phyloP scores from a whole-genome alignment of 2,797 vertebrate genomes.

The Rhabdomys pumilio region DNA sequence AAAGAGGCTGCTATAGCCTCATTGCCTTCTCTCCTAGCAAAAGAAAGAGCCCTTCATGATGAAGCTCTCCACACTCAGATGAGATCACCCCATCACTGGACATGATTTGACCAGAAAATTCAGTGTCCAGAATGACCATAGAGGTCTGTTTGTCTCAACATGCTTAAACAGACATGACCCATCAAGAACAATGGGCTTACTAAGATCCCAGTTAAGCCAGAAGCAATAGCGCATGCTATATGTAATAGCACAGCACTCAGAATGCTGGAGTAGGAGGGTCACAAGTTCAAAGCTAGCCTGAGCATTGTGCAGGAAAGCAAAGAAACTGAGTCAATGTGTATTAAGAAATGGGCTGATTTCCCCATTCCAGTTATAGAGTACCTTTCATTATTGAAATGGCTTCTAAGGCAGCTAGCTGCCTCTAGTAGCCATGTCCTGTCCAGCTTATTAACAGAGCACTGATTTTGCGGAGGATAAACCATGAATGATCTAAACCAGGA shows the following conservation, averaged over 20 bases:
- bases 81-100: not conserved
- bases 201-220: not conserved
- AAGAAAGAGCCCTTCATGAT: rapidly evolving
- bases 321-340: not conserved
- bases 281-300: not conserved
- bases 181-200: not conserved
- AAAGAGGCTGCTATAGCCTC: not conserved
- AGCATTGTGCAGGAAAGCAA: not conserved
- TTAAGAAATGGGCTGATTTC: not conserved
- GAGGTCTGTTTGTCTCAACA: not conserved
- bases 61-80: not conserved
- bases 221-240: not conserved
- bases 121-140: not conserved
- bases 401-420: not conserved
- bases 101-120: not conserved
- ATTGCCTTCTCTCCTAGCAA: not conserved
- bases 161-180: not conserved
- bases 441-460: not conserved
- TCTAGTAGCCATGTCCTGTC: not conserved
- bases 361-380: not conserved
- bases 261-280: not conserved
- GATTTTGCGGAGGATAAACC: not conserved
- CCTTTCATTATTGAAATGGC: not conserved
- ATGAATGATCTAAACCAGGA: not conserved
- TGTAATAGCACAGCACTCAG: not conserved